These are phyloP conservation scores for Scaeva pyrastri DNA, from an alignment of 2,888 invertebrate genomes.

Conservation along the genomic window DNA sequence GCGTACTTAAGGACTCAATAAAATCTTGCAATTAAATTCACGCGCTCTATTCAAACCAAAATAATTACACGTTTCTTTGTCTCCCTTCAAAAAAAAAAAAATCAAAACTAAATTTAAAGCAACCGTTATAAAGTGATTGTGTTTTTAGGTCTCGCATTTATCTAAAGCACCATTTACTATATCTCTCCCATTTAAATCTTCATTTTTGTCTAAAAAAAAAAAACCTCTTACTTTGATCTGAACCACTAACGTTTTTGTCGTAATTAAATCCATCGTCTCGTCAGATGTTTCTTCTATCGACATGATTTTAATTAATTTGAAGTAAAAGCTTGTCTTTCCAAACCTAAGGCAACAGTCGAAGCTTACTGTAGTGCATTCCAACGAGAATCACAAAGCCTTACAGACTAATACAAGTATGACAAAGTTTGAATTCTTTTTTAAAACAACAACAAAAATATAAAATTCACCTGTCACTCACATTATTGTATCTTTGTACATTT, in stretches of 20 bases:
- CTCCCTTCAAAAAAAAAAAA: background rate
- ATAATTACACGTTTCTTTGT: no score
- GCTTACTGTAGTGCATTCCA: conserved; percentile 28
- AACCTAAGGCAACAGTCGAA: background rate
- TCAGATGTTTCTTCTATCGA: background rate
- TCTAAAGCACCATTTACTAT: conserved; percentile 19
- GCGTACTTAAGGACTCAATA: no score
- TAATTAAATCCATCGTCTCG: conserved; percentile 32
- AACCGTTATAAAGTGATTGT: conserved; percentile 1
- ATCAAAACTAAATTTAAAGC: background rate
- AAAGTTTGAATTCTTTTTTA: conserved; percentile 53
- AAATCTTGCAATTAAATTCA: no score
- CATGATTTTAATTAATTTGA: conserved; percentile 43
- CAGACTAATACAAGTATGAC: background rate
- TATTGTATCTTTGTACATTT: background rate
- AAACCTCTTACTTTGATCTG: background rate
- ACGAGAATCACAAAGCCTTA: conserved; percentile 19
- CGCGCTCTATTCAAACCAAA: no score
- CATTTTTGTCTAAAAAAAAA: conserved; percentile 13
- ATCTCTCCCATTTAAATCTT: conserved; percentile 35
- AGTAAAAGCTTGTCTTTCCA: conserved; percentile 33
- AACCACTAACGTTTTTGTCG: background rate
- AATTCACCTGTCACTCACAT: conserved; percentile 56
- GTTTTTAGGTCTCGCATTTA: background rate
- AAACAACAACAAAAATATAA: background rate